Conservation (phyloP, 2,888 invertebrate genomes). For the Rhamnusium bicolor region DNA sequence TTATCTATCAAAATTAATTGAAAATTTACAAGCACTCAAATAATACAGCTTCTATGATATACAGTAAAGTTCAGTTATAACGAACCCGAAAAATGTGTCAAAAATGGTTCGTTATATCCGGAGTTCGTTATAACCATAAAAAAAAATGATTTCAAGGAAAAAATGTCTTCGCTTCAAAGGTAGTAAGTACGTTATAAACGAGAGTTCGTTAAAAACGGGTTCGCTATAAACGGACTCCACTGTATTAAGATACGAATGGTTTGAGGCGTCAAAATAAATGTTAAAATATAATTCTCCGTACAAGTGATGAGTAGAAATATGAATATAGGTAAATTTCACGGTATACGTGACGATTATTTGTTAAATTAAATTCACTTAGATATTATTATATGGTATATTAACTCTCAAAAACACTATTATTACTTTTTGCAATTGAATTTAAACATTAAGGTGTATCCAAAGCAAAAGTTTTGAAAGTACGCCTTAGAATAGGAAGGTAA, state of each 20-base stretch:
- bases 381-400: conserved; percentile 16
- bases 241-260: not conserved
- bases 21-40: too few relatives aligned
- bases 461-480: conserved; percentile 29
- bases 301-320: not conserved
- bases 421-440: conserved; percentile 11
- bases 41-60: too few relatives aligned
- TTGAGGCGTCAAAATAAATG: not conserved
- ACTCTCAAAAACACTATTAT: conserved; percentile 15
- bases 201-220: too few relatives aligned
- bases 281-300: not conserved
- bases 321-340: conserved; percentile 12
- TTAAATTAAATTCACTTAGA: conserved; percentile 12
- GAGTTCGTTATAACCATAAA: too few relatives aligned
- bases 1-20: too few relatives aligned
- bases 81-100: too few relatives aligned
- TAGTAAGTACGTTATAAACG: too few relatives aligned
- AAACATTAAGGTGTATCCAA: conserved; percentile 1
- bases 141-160: too few relatives aligned
- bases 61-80: too few relatives aligned
- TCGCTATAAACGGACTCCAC: too few relatives aligned
- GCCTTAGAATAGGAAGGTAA: not conserved
- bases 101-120: too few relatives aligned
- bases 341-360: conserved; percentile 14
- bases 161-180: too few relatives aligned